Base-by-base conservation (phyloP, 92 coral and sea anemone genomes). In the Muricea muricata region DNA sequence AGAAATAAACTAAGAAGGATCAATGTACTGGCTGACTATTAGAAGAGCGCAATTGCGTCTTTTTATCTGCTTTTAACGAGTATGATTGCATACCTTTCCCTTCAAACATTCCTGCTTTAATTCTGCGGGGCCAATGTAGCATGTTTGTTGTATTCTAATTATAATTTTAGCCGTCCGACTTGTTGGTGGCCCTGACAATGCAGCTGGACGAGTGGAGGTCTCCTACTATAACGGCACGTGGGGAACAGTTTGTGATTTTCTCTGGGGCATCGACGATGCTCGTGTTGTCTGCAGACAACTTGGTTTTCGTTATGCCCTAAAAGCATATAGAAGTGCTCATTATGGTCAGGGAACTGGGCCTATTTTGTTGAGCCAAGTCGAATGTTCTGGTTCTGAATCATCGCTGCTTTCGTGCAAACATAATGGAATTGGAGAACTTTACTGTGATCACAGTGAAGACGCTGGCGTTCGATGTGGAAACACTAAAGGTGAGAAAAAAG, bases 241-340 rank as follows among this genome's bases (percentile, higher is more conserved):
- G 61, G 61, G 61, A 54, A 6, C 12, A 54, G 61, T 54, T 54
- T 54, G 61, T 23, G 61, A 54, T 54, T 32, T 24, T 20, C 0
- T 0, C 17, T 60, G 68, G 68, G 68, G 28, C 34, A 15, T 15
- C 6, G 7, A 60, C 31, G 68, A 60, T 60, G 68, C 68, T 48
- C 56, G 56, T 48, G 56, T 48, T 48, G 56, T 48, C 56, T 48
- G 56, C 56, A 48, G 56, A 48, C 56, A 60, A 17, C 68, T 60
- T 60, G 68, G 68, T 60, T 60, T 60, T 60, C 68, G 28, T 24
- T 32, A 60, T 24, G 68, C 68, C n/a, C n/a, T n/a, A 25, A 14
- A 60, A 20, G 31, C 17, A 10, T 1, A 32, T 60, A 3, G 28
- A 24, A 13, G 7, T 9, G 33, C 33, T 60, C 7, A 25, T 54